Evolutionary conservation across 1,140 invertebrate genomes (phyloP).

Genomic region (Glossosoma conforme): DNA sequence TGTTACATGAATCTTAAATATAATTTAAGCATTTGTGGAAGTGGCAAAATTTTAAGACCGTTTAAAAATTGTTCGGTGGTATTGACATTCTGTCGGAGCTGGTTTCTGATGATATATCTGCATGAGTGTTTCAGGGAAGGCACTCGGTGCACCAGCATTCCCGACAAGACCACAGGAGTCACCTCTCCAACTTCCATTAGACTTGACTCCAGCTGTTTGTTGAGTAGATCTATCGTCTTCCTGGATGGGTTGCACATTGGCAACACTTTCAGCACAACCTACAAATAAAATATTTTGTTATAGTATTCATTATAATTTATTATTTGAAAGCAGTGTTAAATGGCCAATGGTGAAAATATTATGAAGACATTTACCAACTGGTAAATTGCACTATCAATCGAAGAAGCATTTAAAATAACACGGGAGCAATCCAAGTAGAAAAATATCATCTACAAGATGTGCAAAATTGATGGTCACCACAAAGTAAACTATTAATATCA

Average conservation of each 20-base stretch:
- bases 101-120: constrained; percentile 17
- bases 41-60: constrained; percentile 18
- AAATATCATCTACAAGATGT: too few species aligned
- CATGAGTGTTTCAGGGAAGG: constrained; percentile 22
- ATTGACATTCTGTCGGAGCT: constrained; percentile 11
- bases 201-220: constrained; percentile 9
- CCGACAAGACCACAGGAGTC: constrained; percentile 7
- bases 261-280: constrained; percentile 24
- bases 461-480: too few species aligned
- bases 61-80: constrained; percentile 20
- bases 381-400: too few species aligned
- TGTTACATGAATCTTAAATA: constrained; percentile 27
- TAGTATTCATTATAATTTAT: background rate
- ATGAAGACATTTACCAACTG: too few species aligned
- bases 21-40: constrained; percentile 19
- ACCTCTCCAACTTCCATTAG: background rate
- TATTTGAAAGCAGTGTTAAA: background rate
- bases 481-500: too few species aligned
- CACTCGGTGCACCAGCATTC: constrained; percentile 12
- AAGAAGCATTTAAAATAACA: too few species aligned
- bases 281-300: constrained; percentile 9
- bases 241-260: constrained; percentile 18
- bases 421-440: too few species aligned
- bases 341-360: too few species aligned
- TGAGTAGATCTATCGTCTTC: constrained; percentile 7